phyloP scores from a whole-genome alignment of 2,888 invertebrate genomes.

The Galerucella pusilla region DNA sequence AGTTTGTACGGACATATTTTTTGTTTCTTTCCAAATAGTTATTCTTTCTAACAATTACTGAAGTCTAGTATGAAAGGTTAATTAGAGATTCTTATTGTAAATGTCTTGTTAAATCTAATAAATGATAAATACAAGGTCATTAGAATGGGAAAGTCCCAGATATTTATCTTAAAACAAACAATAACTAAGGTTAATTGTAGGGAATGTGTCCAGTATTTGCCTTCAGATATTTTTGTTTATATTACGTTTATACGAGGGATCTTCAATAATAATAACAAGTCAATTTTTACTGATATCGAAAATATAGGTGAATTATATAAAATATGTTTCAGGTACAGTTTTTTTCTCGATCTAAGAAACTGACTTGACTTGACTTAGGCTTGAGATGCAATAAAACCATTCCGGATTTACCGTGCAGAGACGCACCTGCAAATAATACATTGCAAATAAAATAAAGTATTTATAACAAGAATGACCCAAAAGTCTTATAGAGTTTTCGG shows the following conservation, averaged over 20 bases:
- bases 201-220: background rate
- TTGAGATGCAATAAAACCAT: too few relatives aligned
- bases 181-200: background rate
- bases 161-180: background rate
- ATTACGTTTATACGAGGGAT: background rate
- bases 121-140: conserved; percentile 2
- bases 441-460: too few relatives aligned
- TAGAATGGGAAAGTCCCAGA: background rate
- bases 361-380: too few relatives aligned
- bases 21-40: background rate
- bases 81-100: background rate
- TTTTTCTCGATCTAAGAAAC: too few relatives aligned
- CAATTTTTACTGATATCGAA: too few relatives aligned
- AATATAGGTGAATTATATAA: background rate
- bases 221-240: background rate
- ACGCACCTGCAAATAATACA: too few relatives aligned
- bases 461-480: too few relatives aligned
- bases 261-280: too few relatives aligned
- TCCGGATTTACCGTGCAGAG: too few relatives aligned
- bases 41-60: background rate
- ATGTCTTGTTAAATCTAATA: conserved; percentile 3
- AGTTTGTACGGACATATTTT: background rate
- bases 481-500: too few relatives aligned
- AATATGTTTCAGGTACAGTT: background rate
- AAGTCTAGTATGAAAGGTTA: background rate